Percentiles rank a stretch among this genome's conserved stretches.
These are phyloP conservation scores for Coranthus polyacanthus DNA, from an alignment of 2,797 vertebrate species.

Conservation along the genomic window DNA sequence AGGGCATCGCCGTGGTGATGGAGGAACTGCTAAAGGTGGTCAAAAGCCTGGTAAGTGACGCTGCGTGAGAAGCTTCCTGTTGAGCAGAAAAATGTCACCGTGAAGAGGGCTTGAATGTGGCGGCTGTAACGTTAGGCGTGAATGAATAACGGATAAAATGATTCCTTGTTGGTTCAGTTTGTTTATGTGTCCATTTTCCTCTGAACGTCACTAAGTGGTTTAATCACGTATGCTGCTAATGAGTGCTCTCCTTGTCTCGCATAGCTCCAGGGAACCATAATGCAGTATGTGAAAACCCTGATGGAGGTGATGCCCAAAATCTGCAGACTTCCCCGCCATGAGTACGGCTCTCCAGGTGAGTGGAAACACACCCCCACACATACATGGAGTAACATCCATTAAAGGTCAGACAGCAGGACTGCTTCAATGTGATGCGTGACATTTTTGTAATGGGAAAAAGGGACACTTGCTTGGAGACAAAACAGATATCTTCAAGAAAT, in stretches of 20 bases:
- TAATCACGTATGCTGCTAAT: not conserved
- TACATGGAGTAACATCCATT: no score
- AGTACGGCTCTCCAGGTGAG: slow-evolving; percentile 97
- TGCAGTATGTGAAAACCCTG: slow-evolving; percentile 98
- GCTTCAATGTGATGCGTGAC: no score
- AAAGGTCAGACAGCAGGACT: no score
- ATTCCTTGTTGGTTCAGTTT: not conserved
- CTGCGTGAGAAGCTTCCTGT: not conserved
- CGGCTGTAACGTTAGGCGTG: not conserved
- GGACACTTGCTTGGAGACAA: no score
- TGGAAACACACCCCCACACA: not conserved
- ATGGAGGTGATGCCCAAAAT: slow-evolving; percentile 99
- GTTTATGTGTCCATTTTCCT: not conserved
- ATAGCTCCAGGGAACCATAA: slow-evolving; percentile 97
- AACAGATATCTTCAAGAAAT: no score
- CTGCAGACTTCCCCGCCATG: slow-evolving; percentile 95
- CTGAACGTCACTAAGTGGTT: not conserved
- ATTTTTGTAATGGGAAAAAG: no score
- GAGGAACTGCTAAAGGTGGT: slow-evolving; percentile 98
- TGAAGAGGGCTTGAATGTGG: not conserved
- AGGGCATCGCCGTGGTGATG: slow-evolving; percentile 99
- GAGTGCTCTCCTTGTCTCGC: not conserved
- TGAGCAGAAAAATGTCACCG: not conserved
- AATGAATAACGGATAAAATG: not conserved
- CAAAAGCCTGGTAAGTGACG: slow-evolving; percentile 93